These are phyloP conservation scores for Acronicta psi DNA, from an alignment of 2,888 invertebrate genomes.

Conservation along the genomic window DNA sequence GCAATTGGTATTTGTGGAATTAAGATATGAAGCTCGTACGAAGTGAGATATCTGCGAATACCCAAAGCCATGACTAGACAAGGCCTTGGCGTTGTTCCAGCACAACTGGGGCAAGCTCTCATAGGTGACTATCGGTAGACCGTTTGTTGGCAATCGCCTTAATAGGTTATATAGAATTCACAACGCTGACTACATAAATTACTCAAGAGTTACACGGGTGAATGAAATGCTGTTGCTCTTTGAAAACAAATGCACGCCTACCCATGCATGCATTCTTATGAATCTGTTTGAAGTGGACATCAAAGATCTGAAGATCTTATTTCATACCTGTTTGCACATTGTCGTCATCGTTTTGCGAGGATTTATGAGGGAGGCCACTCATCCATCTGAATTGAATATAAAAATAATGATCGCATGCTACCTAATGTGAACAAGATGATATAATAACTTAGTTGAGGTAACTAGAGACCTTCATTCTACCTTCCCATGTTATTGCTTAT, in stretches of 20 bases:
- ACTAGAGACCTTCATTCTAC: slow-evolving; percentile 71
- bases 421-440: slow-evolving; percentile 35
- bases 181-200: slow-evolving; percentile 56
- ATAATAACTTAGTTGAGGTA: slow-evolving; percentile 58
- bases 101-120: slow-evolving; percentile 78
- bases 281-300: slow-evolving; percentile 49
- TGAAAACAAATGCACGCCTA: slow-evolving; percentile 43
- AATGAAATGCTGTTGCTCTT: slow-evolving; percentile 55
- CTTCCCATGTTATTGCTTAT: slow-evolving; percentile 85
- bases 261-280: slow-evolving; percentile 46
- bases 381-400: slow-evolving; percentile 28
- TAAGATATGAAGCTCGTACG: slow-evolving; percentile 58
- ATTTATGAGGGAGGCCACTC: slow-evolving; percentile 35
- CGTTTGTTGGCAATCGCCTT: slow-evolving; percentile 84
- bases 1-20: slow-evolving; percentile 51
- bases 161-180: slow-evolving; percentile 77
- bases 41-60: slow-evolving; percentile 67
- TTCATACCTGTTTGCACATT: slow-evolving; percentile 46
- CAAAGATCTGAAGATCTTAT: slow-evolving; percentile 43
- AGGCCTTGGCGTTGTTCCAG: slow-evolving; percentile 82
- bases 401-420: slow-evolving; percentile 18
- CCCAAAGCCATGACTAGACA: slow-evolving; percentile 70
- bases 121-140: slow-evolving; percentile 78
- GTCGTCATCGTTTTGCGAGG: slow-evolving; percentile 47
- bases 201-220: slow-evolving; percentile 55